Evolutionary conservation across 2,888 invertebrate genomes (phyloP).

Genomic region (Hyles lineata): DNA sequence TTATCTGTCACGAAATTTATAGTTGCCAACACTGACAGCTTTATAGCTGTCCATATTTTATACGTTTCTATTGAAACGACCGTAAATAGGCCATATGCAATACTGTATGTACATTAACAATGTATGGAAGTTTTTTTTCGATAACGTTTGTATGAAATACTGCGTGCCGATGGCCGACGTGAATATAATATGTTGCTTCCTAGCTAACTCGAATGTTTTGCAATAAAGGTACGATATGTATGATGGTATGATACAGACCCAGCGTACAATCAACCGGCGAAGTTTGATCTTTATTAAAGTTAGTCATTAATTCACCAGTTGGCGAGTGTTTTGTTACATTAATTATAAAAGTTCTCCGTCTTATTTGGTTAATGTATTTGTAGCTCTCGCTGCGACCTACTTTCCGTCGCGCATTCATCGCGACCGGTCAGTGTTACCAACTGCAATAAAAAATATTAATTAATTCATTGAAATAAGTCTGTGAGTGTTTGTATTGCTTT

Average conservation of each 20-base stretch:
- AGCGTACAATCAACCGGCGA: slow-evolving; percentile 26
- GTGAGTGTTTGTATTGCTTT: background rate
- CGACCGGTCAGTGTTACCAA: slow-evolving; percentile 54
- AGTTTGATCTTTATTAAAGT: slow-evolving; percentile 41
- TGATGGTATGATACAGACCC: background rate
- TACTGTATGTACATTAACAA: slow-evolving; percentile 17
- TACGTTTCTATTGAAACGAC: slow-evolving; percentile 36
- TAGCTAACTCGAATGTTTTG: slow-evolving; percentile 12
- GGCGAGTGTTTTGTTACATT: slow-evolving; percentile 61
- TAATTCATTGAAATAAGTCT: slow-evolving; percentile 27
- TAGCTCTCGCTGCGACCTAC: slow-evolving; percentile 57
- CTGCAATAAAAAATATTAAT: slow-evolving; percentile 34
- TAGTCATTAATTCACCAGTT: slow-evolving; percentile 50
- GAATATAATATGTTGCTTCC: background rate
- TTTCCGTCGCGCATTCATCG: slow-evolving; percentile 52
- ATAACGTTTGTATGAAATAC: background rate
- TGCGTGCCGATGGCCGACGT: background rate
- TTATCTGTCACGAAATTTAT: slow-evolving; percentile 40
- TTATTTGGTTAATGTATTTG: slow-evolving; percentile 68
- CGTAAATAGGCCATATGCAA: slow-evolving; percentile 31
- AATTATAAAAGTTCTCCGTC: slow-evolving; percentile 65
- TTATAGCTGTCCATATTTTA: slow-evolving; percentile 47
- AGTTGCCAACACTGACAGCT: slow-evolving; percentile 41
- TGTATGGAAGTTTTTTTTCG: background rate
- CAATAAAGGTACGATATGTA: too few relatives aligned